These are phyloP conservation scores for Melanotaenia pygmaea DNA, from an alignment of 2,797 vertebrate species.

Conservation along the genomic window DNA sequence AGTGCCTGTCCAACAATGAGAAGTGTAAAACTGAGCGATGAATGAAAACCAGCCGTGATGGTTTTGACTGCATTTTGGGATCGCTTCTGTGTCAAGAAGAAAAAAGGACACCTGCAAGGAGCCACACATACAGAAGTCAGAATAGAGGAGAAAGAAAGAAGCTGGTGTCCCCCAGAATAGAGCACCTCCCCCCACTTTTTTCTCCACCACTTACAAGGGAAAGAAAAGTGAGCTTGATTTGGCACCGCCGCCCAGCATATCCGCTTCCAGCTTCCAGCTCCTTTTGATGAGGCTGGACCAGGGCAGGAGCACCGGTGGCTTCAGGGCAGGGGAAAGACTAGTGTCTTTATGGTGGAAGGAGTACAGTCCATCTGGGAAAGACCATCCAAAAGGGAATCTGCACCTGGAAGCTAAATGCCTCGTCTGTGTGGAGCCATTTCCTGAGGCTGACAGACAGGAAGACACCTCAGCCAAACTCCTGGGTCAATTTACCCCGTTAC, in stretches of 20 bases:
- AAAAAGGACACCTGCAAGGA: conserved; percentile 84
- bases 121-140: conserved; percentile 75
- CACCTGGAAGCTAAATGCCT: conserved; percentile 85
- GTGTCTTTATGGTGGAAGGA: conserved; percentile 82
- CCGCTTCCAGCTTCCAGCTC: conserved; percentile 80
- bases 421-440: conserved; percentile 80
- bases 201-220: conserved; percentile 70
- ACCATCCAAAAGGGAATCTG: conserved; percentile 76
- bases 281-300: conserved; percentile 81
- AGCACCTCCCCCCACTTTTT: conserved; percentile 64
- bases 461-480: conserved; percentile 76
- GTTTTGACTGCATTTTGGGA: conserved; percentile 58
- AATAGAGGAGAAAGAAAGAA: conserved; percentile 81
- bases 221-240: conserved; percentile 80
- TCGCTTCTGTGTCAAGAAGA: conserved; percentile 62
- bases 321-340: conserved; percentile 78
- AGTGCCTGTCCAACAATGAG: conserved; percentile 84
- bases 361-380: conserved; percentile 83
- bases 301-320: conserved; percentile 79
- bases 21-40: conserved; percentile 81
- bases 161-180: conserved; percentile 79
- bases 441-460: conserved; percentile 78
- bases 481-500: conserved; percentile 54
- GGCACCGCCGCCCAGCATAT: conserved; percentile 73
- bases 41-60: conserved; percentile 68